Evolutionary conservation across 2,888 invertebrate species (phyloP).

Genomic region (Onchidella celtica): DNA sequence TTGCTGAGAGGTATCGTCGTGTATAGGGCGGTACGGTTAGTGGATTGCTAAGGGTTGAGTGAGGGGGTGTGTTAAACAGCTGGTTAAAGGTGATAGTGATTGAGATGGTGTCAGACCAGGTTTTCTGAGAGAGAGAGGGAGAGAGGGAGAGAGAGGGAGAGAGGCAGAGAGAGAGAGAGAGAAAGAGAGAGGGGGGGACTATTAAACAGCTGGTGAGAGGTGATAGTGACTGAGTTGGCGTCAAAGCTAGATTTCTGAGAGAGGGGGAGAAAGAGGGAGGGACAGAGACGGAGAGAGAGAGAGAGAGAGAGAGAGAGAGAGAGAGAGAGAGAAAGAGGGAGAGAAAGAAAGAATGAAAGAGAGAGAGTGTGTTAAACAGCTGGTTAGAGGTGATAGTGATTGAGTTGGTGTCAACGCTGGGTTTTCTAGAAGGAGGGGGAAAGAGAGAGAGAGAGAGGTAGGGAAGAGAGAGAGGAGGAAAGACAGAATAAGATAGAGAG

Average conservation of each 20-base stretch:
- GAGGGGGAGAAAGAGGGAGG: constrained; percentile 32
- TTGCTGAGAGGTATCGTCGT: too few species aligned
- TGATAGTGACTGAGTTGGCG: not conserved
- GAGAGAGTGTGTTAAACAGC: not conserved
- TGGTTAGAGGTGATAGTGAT: constrained; percentile 1
- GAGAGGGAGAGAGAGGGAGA: constrained; percentile 34
- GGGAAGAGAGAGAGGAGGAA: not conserved
- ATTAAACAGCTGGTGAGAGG: too few species aligned
- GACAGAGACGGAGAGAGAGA: too few species aligned
- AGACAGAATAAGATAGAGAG: not conserved
- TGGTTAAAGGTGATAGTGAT: not conserved
- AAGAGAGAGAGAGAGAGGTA: constrained; percentile 1
- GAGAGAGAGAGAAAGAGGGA: constrained; percentile 17
- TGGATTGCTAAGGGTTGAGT: too few species aligned
- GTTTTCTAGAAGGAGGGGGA: constrained; percentile 14
- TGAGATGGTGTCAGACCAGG: not conserved
- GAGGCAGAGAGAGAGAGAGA: constrained; percentile 10
- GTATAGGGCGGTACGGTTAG: too few species aligned
- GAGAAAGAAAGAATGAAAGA: not conserved
- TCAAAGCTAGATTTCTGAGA: constrained; percentile 15
- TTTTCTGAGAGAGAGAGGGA: not conserved
- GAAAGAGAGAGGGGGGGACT: not conserved
- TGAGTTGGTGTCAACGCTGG: not conserved
- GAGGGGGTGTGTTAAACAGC: not conserved
- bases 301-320: constrained; percentile 20